A percentile compares a stretch with the other conserved stretches of the same genome.
phyloP scores from a whole-genome alignment of 2,797 vertebrate genomes.

The Bufotes viridis region DNA sequence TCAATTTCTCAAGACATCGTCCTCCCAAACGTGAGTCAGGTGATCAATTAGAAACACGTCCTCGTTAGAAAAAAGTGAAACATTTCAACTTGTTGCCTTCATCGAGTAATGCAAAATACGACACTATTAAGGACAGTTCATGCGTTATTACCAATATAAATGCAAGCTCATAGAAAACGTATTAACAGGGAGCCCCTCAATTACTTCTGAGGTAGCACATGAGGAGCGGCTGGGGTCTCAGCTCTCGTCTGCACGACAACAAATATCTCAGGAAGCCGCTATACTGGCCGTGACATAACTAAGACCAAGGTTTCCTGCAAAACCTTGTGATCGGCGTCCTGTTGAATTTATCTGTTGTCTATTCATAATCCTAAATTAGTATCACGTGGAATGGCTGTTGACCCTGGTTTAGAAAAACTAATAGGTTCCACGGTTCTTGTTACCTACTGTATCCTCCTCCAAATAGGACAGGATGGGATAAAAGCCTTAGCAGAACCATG shows the following conservation, averaged over 20 bases:
- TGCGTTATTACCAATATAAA: slow-evolving; percentile 76
- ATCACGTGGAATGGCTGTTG: background rate
- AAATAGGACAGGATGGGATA: background rate
- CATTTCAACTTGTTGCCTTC: slow-evolving; percentile 76
- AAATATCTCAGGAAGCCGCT: background rate
- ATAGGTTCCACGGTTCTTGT: background rate
- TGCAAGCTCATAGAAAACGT: slow-evolving; percentile 72
- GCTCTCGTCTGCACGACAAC: background rate
- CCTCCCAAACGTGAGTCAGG: slow-evolving; percentile 12
- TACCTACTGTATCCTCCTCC: background rate
- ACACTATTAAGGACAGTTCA: slow-evolving; percentile 74
- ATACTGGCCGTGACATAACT: background rate
- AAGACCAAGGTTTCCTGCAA: background rate
- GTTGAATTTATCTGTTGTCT: background rate
- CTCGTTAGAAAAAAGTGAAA: slow-evolving; percentile 54
- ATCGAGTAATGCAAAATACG: slow-evolving; percentile 78
- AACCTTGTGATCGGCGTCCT: background rate
- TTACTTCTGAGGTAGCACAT: slow-evolving; percentile 77
- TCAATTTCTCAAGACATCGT: slow-evolving; percentile 9
- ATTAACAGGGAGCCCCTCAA: slow-evolving; percentile 76
- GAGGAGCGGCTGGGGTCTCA: slow-evolving; percentile 64
- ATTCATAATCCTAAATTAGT: background rate
- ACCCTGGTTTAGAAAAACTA: background rate
- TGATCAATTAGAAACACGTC: slow-evolving; percentile 41
- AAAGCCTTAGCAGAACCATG: background rate